Conservation (phyloP, 2,888 invertebrate species). For the Noctuana brunneofusca region DNA sequence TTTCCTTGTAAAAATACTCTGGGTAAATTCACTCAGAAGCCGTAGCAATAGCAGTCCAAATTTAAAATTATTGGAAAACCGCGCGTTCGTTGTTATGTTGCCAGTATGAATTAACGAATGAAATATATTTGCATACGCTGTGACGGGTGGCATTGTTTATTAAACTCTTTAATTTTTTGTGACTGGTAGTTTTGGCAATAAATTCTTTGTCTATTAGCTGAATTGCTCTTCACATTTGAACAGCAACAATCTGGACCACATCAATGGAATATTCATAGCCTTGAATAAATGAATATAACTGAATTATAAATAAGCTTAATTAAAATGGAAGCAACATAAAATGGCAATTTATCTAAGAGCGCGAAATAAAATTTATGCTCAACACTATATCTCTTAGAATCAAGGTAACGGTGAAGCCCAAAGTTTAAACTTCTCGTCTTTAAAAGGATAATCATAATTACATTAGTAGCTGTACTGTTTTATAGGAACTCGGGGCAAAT, state of each 20-base stretch:
- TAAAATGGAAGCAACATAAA: constrained; percentile 21
- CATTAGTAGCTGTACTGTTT: constrained; percentile 15
- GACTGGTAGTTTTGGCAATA: constrained; percentile 18
- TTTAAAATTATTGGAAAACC: constrained; percentile 25
- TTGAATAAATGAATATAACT: constrained; percentile 35
- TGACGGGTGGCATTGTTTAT: constrained; percentile 16
- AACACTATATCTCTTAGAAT: constrained; percentile 16
- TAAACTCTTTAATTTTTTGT: constrained; percentile 24
- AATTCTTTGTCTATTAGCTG: constrained; percentile 14
- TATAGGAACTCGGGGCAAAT: constrained; percentile 14
- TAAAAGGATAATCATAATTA: constrained; percentile 27
- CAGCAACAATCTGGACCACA: constrained; percentile 32
- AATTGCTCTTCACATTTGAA: constrained; percentile 19
- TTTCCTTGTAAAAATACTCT: neutral
- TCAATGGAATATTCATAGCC: constrained; percentile 35
- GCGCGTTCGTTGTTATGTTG: constrained; percentile 12
- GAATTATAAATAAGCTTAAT: constrained; percentile 23
- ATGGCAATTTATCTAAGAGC: constrained; percentile 21
- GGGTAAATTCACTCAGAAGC: neutral
- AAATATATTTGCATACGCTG: constrained; percentile 19
- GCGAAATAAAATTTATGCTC: constrained; percentile 15
- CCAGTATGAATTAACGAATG: constrained; percentile 20
- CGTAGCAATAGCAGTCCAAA: constrained; percentile 6
- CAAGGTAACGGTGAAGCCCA: neutral
- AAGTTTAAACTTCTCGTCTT: constrained; percentile 24